Evolutionary conservation across 1,140 invertebrate species (phyloP), one percentile per base, ranked within the genome.

Genomic region (Papilio glaucus): DNA sequence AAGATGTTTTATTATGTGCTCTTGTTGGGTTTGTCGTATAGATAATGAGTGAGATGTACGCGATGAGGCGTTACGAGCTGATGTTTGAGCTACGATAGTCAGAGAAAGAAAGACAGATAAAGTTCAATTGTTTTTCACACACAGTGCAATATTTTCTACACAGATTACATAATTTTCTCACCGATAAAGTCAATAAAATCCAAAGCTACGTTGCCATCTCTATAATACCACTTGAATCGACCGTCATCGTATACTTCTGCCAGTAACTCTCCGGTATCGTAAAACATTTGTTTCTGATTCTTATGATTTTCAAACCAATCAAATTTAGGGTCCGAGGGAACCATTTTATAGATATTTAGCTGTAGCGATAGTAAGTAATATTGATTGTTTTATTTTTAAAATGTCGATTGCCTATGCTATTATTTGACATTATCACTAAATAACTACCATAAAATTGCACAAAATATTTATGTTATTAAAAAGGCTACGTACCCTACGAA

Each of bases 311-410:
- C 60, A 69, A 87, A 85, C 86, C 86, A 88, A 42, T 84, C 77
- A 24, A 72, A 73, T 29, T 83, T 42, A 8, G 73, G 61, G 49
- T 73, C 37, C 6, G 77, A 73, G 37, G 86, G 82, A 57, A 72
- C 4, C 85, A 87, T 88, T 72, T 79, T 84, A 21, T 87, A 86
- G 18, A 87, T 74, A 65, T 86, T 81, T 72, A 86, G 78, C 86
- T 88, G 70, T 24, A 73, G 61, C 53, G 62, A 67, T 67, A 26
- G n/a, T n/a, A 62, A 29, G 45, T 37, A 21, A 18, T 38, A 10
- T 21, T 57, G 4, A 26, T 24, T 24, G 21, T 6, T 18, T 57
- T 24, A 18, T n/a, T 57, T 57, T 12, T 24, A 24, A 57, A 21
- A n/a, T n/a, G n/a, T n/a, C n/a, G n/a, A n/a, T n/a, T n/a, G n/a